Conservation (phyloP, 2,888 invertebrate genomes). For the Acanthacorydalis orientalis region DNA sequence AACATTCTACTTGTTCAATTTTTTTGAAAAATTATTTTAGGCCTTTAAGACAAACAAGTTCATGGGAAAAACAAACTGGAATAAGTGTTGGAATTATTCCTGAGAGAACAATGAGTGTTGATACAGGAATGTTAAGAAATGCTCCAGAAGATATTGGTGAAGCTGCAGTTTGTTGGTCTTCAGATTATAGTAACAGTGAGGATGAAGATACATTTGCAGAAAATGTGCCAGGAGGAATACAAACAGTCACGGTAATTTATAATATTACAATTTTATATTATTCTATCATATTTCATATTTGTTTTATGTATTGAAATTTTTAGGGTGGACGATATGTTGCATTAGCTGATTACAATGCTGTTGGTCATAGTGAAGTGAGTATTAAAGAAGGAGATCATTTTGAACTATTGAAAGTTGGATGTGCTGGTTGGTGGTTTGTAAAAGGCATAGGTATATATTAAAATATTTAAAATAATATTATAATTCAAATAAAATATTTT, state of each 20-base stretch:
- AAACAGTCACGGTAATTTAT: too few species aligned
- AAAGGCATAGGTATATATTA: slow-evolving; percentile 52
- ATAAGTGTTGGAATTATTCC: slow-evolving; percentile 14
- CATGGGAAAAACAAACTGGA: slow-evolving; percentile 45
- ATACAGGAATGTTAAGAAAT: slow-evolving; percentile 17
- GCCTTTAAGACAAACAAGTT: slow-evolving; percentile 57
- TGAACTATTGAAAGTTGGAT: slow-evolving; percentile 80
- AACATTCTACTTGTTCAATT: background rate
- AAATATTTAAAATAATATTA: background rate
- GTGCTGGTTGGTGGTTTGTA: slow-evolving; percentile 95
- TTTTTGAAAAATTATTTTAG: slow-evolving; percentile 23
- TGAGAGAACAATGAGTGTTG: slow-evolving; percentile 22
- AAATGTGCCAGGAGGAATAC: slow-evolving; percentile 17
- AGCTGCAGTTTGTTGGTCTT: slow-evolving; percentile 68
- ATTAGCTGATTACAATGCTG: slow-evolving; percentile 82
- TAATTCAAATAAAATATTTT: slow-evolving; percentile 3
- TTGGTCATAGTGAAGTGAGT: slow-evolving; percentile 79
- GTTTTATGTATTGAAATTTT: slow-evolving; percentile 12
- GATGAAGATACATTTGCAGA: slow-evolving; percentile 60
- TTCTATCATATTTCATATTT: too few species aligned
- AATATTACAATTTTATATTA: too few species aligned
- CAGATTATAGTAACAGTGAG: slow-evolving; percentile 80
- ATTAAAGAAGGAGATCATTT: slow-evolving; percentile 81
- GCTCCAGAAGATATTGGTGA: slow-evolving; percentile 12
- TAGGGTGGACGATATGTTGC: slow-evolving; percentile 72